Base-by-base conservation (phyloP, 2,888 invertebrate species). In the Gerris lacustris region DNA sequence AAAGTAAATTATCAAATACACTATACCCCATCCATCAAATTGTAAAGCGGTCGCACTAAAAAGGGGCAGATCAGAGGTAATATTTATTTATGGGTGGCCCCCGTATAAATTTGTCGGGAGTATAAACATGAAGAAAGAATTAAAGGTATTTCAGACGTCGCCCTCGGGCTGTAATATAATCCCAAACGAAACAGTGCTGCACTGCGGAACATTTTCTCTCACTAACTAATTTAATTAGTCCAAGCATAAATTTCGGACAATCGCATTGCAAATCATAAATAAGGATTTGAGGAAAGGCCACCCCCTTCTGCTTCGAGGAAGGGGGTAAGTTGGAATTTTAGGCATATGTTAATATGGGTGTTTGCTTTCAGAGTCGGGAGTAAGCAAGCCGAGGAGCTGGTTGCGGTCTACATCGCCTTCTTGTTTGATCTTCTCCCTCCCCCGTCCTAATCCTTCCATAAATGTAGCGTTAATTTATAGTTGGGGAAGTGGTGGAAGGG, bases 401-500 rank as follows among this genome's bases (percentile, higher is more conserved):
- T 66, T 64, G 66, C 67, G 47, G 31, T 66, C 31, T 31, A 31
- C 31, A 31, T 31, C 31, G 31, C 31, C 31, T 31, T 31, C 31
- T 31, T 31, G 31, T 31, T 31, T 31, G 31, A 31, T 31, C 31
- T 31, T 31, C 31, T 31, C 31, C 4, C 31, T 31, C 31, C 47
- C 47, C 18, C 63, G 44, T 68, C 70, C 67, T 72, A 70, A 70
- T 70, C 72, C 68, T 68, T 67, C 72, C 72, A 72, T 72, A 72
- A 72, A 71, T 63, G 72, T 72, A 70, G 72, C 72, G 71, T 72
- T 72, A 72, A 72, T 72, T 72, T 72, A 72, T 72, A 72, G 72
- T 72, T 70, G 72, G 69, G 70, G 67, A 68, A 72, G 71, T 31
- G 31, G 31, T 31, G 31, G 31, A 31, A 31, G 31, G 31, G 31